Evolutionary conservation across 2,888 invertebrate species (phyloP).

Genomic region (Phyllotreta striolata): DNA sequence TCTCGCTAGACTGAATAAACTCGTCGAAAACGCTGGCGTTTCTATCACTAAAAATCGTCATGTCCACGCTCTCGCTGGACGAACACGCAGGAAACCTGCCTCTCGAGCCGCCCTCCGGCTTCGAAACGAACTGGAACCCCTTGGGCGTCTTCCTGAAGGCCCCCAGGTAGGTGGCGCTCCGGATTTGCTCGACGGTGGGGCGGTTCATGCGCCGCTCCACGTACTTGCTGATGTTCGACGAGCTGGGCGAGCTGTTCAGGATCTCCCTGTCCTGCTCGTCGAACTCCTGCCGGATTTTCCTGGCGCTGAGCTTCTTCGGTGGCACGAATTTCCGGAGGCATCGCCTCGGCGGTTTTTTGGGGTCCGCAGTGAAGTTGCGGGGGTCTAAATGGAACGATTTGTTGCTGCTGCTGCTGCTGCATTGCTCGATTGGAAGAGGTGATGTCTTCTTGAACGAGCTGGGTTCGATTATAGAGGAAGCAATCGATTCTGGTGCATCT

Average conservation of each 20-base stretch:
- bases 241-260: constrained; percentile 42
- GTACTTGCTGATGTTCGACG: constrained; percentile 46
- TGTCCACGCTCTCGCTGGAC: constrained; percentile 37
- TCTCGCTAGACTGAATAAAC: constrained; percentile 49
- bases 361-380: not conserved
- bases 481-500: no score
- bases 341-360: not conserved
- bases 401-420: not conserved
- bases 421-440: no score
- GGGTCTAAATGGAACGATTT: not conserved
- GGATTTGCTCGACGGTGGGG: constrained; percentile 53
- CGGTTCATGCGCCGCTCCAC: constrained; percentile 49
- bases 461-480: no score
- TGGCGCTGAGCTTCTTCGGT: constrained; percentile 48
- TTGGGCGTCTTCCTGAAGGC: constrained; percentile 48
- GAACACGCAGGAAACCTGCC: constrained; percentile 23
- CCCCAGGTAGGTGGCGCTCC: constrained; percentile 50
- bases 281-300: constrained; percentile 52
- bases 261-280: constrained; percentile 50
- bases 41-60: constrained; percentile 47
- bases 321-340: constrained; percentile 43
- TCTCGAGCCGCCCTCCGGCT: constrained; percentile 29
- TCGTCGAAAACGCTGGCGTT: constrained; percentile 49
- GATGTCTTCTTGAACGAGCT: no score
- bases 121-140: constrained; percentile 50